Evolutionary conservation across 2,113 vertebrate genomes (phyloP).

Genomic region (Oryzias woworae): DNA sequence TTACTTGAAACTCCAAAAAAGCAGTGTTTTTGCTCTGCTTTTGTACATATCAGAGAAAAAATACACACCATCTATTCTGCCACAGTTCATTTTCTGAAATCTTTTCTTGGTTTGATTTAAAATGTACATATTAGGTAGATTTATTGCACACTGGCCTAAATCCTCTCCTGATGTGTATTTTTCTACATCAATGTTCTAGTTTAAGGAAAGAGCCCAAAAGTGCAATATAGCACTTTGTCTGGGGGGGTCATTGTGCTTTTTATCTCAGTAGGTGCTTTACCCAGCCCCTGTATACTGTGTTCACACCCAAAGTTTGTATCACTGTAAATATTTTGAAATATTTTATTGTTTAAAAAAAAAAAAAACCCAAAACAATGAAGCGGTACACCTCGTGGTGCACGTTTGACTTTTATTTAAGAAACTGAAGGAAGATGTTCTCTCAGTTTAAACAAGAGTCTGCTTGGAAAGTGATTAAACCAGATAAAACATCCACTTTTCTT

Average conservation of each 20-base stretch:
- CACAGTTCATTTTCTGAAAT: conserved; percentile 37
- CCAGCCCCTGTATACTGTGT: conserved; percentile 6
- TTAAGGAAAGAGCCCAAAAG: conserved; percentile 27
- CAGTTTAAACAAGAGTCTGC: too few relatives aligned
- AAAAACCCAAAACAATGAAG: too few relatives aligned
- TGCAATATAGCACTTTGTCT: conserved; percentile 19
- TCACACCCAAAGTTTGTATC: conserved; percentile 48
- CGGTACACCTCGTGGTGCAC: too few relatives aligned
- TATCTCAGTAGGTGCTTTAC: conserved; percentile 13
- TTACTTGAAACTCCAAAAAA: conserved; percentile 32
- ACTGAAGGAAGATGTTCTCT: conserved; percentile 1
- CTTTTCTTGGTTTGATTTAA: conserved; percentile 44
- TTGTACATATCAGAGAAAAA: conserved; percentile 15
- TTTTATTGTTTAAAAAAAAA: conserved; percentile 24
- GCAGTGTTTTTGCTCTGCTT: conserved; percentile 10
- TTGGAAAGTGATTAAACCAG: too few relatives aligned
- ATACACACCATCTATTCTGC: conserved; percentile 43
- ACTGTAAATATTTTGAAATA: conserved; percentile 64
- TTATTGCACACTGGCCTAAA: conserved; percentile 34
- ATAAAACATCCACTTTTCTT: too few relatives aligned
- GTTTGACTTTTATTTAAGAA: conserved; percentile 7
- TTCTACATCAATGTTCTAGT: conserved; percentile 45
- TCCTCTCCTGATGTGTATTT: conserved; percentile 45
- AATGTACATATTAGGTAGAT: conserved; percentile 39
- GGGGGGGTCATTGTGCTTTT: conserved; percentile 5